Conservation (phyloP, 2,113 vertebrate genomes). For the Cranoglanis bouderius region DNA sequence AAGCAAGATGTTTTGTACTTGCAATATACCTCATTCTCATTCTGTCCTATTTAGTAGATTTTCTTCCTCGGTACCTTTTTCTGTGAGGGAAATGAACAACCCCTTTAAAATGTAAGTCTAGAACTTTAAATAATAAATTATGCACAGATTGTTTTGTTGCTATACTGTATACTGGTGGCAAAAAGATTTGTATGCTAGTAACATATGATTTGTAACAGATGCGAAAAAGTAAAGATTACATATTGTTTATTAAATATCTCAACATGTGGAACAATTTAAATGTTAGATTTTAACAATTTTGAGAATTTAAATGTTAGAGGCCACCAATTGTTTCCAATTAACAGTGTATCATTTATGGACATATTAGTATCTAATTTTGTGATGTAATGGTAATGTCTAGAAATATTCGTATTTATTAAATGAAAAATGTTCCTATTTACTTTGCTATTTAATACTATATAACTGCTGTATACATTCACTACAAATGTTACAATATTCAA, state of each 20-base stretch:
- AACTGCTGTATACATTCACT: background rate
- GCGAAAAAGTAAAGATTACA: background rate
- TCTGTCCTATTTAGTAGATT: background rate
- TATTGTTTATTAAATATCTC: background rate
- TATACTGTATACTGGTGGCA: background rate
- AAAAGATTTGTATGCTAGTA: background rate
- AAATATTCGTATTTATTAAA: background rate
- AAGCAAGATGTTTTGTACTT: background rate
- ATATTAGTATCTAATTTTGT: background rate
- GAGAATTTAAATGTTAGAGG: background rate
- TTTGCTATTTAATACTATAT: background rate
- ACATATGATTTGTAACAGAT: background rate
- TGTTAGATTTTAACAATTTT: background rate
- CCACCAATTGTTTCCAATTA: too few relatives aligned
- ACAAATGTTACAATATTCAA: background rate
- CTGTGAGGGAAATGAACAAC: background rate
- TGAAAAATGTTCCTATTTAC: background rate
- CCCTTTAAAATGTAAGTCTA: background rate
- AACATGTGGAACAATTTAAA: background rate
- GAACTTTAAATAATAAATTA: background rate
- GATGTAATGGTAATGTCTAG: background rate
- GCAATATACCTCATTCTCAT: background rate
- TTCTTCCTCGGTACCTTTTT: background rate
- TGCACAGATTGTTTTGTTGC: background rate
- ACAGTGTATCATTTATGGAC: background rate